Evolutionary conservation across 2,888 invertebrate species (phyloP), one percentile per base, ranked within the genome.

Genomic region (Linnaemya tessellans): DNA sequence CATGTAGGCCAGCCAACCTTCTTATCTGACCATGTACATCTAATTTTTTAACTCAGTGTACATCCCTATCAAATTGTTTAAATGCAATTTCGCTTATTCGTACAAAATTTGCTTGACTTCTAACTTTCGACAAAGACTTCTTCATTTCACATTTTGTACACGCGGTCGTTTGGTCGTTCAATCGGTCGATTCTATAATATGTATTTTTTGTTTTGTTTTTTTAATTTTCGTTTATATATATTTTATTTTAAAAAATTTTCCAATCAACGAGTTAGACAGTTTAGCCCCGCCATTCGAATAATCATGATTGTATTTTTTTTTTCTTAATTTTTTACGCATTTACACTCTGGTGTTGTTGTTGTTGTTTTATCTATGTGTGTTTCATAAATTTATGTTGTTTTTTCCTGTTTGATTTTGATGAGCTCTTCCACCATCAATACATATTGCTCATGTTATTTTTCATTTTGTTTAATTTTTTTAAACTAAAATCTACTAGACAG

Each of bases 91-190:
- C 13, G 20, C 43, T 25, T 25, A 7, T 11, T 71, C 51, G 38
- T 73, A 84, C 80, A 86, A 80, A n/a, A 77, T 84, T 84, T 68
- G 73, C 68, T 84, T 86, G 81, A 87, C 87, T 86, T 83, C 58
- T 79, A 85, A 85, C 87, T 87, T 58, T 62, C 13, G 54, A 18
- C 41, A 15, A 74, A 70, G 43, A 18, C 56, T 60, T 8, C 54
- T 81, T 77, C 73, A 77, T 74, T 54, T 77, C 22, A 56, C 58
- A 73, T 80, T 62, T 79, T 65, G 35, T 43, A 60, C 65, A 79
- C 80, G 82, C 62, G 10, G 56, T 64, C 73, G 18, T 46, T 60
- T 30, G 65, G 41, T 67, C 56, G 56, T 49, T 78, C 38, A 20
- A 68, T 68, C 79, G 74, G 58, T 79, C 68, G 75, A 65, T 74